These are phyloP conservation scores for Mormyrus iriodes DNA, from an alignment of 2,113 vertebrate genomes.

Conservation along the genomic window DNA sequence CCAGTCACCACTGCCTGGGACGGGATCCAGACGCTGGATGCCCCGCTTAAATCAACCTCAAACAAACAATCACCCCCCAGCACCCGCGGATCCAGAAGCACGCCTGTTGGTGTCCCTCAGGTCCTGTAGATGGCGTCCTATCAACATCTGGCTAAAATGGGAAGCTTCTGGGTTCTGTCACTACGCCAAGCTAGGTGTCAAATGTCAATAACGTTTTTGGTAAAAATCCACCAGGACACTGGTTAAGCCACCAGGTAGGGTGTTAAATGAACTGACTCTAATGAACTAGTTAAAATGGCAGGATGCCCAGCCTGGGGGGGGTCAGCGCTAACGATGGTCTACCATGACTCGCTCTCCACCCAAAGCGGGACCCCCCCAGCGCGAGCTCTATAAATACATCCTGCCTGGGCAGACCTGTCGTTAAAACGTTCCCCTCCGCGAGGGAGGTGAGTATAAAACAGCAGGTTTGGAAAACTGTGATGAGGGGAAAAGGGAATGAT, in stretches of 20 bases:
- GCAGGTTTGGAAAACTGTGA: background rate
- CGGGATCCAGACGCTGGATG: background rate
- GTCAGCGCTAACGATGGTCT: background rate
- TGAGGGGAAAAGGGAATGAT: background rate
- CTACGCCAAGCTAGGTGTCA: conserved; percentile 35
- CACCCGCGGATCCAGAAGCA: too few relatives aligned
- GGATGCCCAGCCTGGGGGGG: background rate
- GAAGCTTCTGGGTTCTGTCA: background rate
- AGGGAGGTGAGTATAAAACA: background rate
- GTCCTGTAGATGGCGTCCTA: background rate
- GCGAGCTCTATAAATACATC: background rate
- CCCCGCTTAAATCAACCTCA: background rate
- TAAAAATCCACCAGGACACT: background rate
- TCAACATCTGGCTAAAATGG: background rate
- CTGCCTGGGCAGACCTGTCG: background rate
- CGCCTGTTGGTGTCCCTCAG: background rate
- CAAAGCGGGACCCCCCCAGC: background rate
- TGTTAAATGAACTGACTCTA: background rate
- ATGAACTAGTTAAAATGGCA: background rate
- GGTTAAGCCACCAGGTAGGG: background rate
- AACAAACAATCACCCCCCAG: background rate
- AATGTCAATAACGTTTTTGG: background rate
- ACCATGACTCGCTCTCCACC: background rate
- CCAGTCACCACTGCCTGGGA: background rate
- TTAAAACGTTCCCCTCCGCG: background rate